Evolutionary conservation across 2,888 invertebrate genomes (phyloP), one percentile per base, ranked within the genome.

Genomic region (Spisula subtruncata): DNA sequence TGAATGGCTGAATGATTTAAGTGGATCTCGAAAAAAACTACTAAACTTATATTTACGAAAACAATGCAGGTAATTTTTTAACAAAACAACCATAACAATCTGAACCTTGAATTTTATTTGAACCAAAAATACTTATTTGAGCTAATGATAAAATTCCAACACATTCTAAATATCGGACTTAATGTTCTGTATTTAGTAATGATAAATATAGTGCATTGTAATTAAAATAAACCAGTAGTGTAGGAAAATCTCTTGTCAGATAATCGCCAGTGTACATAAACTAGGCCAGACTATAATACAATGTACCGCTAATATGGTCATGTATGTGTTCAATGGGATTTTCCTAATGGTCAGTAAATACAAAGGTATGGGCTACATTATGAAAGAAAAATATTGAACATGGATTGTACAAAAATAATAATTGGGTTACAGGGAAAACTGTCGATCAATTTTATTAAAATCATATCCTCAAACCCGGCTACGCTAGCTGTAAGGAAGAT

Each of bases 261-360:
- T 66, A 66, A 66, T n/a, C 60, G n/a, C 60, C 60, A 66, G 60
- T 66, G 60, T 66, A 66, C 60, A 66, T 25, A 66, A 66, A 25
- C 60, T 66, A 25, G 60, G 60, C n/a, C 60, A 66, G 60, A 41
- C 25, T 25, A 25, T 66, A 66, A 66, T 66, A 41, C 41, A 41
- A 5, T 41, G 41, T 41, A 66, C n/a, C 1, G 60, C 60, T 60
- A 18, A 60, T n/a, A 60, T n/a, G 60, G 18, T 25, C n/a, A 66
- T 66, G 25, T 66, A 66, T 1, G 4, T 12, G 14, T 20, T 25
- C 25, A 66, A 25, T 25, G 25, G 60, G 1, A 66, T n/a, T 20
- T n/a, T n/a, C n/a, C 6, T 18, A 20, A 5, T 20, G 18, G 20
- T 20, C 16, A 56, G 41, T 41, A 8, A 41, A 41, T 41, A 41